Evolutionary conservation across 2,888 invertebrate species (phyloP), one percentile per base, ranked within the genome.

Genomic region (Apamea crenata): DNA sequence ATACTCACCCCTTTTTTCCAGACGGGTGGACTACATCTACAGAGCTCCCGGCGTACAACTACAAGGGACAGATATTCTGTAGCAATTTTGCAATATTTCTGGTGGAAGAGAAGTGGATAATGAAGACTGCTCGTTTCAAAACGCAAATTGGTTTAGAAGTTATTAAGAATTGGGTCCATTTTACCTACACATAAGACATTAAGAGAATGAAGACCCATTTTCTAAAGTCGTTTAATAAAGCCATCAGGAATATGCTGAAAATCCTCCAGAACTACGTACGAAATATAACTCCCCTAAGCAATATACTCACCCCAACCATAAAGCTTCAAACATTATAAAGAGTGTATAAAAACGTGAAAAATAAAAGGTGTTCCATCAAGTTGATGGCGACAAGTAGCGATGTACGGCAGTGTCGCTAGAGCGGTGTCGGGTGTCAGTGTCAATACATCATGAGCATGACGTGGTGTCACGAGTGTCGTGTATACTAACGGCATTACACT

Each of bases 341-440:
- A 12, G 0, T 25, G 44, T 71, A 67, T 83, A 81, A 85, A 85
- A 86, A 77, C 47, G 29, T 67, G 74, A 80, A 85, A 85, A 77
- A 85, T 81, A 84, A 86, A 84, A 85, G 66, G 77, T 81, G 77
- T 87, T 87, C 87, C 78, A 86, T 86, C 84, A 86, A 73, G 53
- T 84, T 81, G 69, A 86, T 81, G 76, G 56, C 69, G 83, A 77
- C 80, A 80, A 80, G 80, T 80, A 72, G 70, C 85, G 74, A 77
- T 80, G 85, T 78, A 70, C 74, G 75, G 76, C 72, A 56, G 76
- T 80, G 85, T 86, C 85, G 74, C 70, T 76, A 85, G 86, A 82
- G 84, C 84, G 50, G 84, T 69, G 84, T 84, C 71, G 63, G 44
- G 65, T 86, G 84, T 76, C 87, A 68, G 72, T 56, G 83, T 74